Evolutionary conservation across 2,113 vertebrate genomes (phyloP).

Genomic region (Delphinapterus leucas): DNA sequence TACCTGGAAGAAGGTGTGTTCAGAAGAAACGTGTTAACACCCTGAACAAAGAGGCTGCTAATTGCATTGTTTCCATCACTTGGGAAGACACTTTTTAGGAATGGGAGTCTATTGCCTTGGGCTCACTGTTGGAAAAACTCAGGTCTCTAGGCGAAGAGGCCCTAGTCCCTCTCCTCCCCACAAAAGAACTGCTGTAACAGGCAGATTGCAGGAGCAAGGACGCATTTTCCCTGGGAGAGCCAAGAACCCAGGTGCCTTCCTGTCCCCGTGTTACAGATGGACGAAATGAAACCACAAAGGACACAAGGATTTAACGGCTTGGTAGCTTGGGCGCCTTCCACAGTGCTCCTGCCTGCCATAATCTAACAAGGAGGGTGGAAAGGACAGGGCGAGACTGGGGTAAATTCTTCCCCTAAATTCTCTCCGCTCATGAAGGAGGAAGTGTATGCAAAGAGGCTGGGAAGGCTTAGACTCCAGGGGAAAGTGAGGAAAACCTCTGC

Average conservation of each 20-base stretch:
- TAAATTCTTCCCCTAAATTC: background rate
- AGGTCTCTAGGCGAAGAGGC: background rate
- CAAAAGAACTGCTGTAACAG: rapidly evolving
- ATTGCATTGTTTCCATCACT: constrained; percentile 49
- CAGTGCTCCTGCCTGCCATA: background rate
- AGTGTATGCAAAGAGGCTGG: background rate
- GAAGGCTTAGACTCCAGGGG: background rate
- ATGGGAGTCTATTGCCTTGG: background rate
- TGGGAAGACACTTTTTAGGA: constrained; percentile 45
- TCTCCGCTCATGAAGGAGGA: background rate
- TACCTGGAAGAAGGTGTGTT: constrained; percentile 72
- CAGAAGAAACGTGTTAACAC: constrained; percentile 68
- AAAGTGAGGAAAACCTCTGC: background rate
- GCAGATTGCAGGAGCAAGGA: background rate
- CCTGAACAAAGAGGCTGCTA: constrained; percentile 66
- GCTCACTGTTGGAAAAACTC: background rate
- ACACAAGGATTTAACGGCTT: background rate
- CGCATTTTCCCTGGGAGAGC: background rate
- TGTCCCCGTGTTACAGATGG: background rate
- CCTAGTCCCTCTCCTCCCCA: background rate
- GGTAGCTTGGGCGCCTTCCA: background rate
- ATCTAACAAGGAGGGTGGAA: background rate
- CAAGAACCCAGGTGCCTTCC: background rate
- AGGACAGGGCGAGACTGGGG: too few relatives aligned
- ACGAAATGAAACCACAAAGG: background rate